Conservation (phyloP, 2,113 vertebrate species). For the Muntiacus muntjak region DNA sequence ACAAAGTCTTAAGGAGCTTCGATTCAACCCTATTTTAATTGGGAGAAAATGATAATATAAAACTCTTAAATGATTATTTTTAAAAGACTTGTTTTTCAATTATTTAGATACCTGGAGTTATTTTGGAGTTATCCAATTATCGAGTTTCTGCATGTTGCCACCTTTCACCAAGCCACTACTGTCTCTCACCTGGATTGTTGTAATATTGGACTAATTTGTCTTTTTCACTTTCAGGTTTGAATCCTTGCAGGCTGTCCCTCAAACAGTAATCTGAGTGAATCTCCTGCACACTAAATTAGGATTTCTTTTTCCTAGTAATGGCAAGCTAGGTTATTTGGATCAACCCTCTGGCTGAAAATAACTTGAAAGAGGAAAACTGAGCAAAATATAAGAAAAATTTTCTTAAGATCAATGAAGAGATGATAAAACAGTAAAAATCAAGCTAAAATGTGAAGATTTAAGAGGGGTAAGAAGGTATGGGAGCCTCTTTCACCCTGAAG, state of each 20-base stretch:
- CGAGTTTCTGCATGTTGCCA: not conserved
- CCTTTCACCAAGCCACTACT: not conserved
- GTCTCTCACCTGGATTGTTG: not conserved
- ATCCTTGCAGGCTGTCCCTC: not conserved
- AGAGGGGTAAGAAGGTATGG: not conserved
- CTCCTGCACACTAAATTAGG: not conserved
- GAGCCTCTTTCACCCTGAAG: not conserved
- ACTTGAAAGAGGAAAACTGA: not conserved
- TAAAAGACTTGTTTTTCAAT: not conserved
- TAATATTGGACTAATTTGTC: not conserved
- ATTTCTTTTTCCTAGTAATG: not conserved
- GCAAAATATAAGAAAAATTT: not conserved
- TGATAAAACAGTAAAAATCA: constrained; percentile 5
- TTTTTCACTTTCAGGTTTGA: not conserved
- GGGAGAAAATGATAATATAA: not conserved
- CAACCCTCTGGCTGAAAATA: not conserved
- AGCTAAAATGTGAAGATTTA: not conserved
- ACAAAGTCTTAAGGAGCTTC: not conserved
- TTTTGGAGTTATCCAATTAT: not conserved
- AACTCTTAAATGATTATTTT: not conserved
- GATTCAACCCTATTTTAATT: not conserved
- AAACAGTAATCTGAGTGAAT: not conserved
- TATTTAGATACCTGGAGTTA: not conserved
- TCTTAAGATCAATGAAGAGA: not conserved
- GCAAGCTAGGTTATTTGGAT: not conserved